These are phyloP conservation scores for Erynnis tages DNA, from an alignment of 2,888 invertebrate species.

Conservation along the genomic window DNA sequence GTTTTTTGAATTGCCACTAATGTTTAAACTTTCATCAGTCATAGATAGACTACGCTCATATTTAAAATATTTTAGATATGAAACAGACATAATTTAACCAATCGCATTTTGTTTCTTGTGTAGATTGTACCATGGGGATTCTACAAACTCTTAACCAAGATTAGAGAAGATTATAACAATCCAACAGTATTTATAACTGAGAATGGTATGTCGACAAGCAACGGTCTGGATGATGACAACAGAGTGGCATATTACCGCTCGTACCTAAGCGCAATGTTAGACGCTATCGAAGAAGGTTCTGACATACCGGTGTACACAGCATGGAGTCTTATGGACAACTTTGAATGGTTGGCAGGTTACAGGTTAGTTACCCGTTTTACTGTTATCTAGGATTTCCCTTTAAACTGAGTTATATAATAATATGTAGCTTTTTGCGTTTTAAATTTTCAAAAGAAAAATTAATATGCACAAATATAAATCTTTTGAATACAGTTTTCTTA, in stretches of 20 bases:
- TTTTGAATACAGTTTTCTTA: no score
- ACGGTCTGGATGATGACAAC: conserved; percentile 56
- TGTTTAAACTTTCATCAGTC: no score
- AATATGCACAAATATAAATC: no score
- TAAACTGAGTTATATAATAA: no score
- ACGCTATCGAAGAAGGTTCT: conserved; percentile 59
- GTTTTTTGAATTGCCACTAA: no score
- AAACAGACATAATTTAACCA: no score
- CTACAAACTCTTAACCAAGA: conserved; percentile 69
- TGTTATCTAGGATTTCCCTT: no score
- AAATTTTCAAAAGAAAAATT: no score
- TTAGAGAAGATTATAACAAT: conserved; percentile 67
- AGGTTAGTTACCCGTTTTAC: no score
- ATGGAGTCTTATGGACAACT: conserved; percentile 83
- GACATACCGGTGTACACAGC: conserved; percentile 72
- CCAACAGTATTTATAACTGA: conserved; percentile 79
- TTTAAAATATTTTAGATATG: no score
- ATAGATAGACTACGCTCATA: no score
- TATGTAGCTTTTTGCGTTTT: no score
- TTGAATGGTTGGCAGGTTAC: conserved; percentile 81
- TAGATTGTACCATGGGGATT: conserved; percentile 78
- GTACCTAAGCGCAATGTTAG: conserved; percentile 56
- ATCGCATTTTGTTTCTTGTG: conserved; percentile 4
- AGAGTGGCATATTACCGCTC: conserved; percentile 55
- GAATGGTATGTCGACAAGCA: conserved; percentile 60